These are phyloP conservation scores for Petrocephalus sullivani DNA, from an alignment of 2,797 vertebrate genomes.

Conservation along the genomic window DNA sequence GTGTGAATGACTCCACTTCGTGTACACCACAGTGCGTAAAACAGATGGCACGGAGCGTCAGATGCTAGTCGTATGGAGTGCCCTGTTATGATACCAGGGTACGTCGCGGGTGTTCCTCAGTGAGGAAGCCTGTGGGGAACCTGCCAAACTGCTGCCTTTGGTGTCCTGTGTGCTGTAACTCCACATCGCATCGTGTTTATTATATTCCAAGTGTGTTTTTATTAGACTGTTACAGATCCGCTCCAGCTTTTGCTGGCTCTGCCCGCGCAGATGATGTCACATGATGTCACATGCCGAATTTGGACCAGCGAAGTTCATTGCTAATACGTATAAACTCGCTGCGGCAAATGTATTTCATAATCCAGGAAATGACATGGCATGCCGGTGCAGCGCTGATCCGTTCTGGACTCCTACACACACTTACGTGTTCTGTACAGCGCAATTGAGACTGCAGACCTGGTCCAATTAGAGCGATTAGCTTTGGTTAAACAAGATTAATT, in stretches of 20 bases:
- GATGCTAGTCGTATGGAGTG: neutral
- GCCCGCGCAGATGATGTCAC: neutral
- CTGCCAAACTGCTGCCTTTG: conserved; percentile 16
- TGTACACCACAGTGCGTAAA: neutral
- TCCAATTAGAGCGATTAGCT: conserved; percentile 16
- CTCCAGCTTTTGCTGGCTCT: neutral
- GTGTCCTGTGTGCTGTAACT: conserved; percentile 20
- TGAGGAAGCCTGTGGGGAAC: neutral
- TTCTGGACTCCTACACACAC: neutral
- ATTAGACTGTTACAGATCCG: neutral
- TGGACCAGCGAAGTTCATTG: neutral
- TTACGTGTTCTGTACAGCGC: neutral
- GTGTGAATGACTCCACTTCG: neutral
- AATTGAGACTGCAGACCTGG: neutral
- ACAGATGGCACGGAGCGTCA: neutral
- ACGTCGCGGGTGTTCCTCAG: conserved; percentile 43
- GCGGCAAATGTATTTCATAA: neutral
- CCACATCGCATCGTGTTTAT: neutral
- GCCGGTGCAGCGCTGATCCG: neutral
- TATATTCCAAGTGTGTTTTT: neutral
- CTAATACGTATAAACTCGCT: neutral
- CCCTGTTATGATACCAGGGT: neutral
- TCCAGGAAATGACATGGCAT: neutral
- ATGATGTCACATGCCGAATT: neutral
- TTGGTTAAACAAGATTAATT: conserved; percentile 11